Base-by-base conservation (phyloP, 2,888 invertebrate genomes). In the Harpagoxenus sublaevis region DNA sequence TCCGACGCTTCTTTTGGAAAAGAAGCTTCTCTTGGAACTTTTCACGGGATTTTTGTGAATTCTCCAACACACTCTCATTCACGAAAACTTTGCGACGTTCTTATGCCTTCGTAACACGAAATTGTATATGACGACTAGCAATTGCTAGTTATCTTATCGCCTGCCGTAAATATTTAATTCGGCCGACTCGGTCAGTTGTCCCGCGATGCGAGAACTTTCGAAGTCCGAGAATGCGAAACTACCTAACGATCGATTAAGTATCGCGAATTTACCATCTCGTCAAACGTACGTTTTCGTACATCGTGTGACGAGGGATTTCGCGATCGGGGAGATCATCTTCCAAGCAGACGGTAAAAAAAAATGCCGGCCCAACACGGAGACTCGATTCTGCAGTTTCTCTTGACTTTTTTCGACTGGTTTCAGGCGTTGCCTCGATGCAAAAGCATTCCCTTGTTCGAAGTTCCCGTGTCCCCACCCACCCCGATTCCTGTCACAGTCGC, bases 401-500 rank as follows among this genome's bases (percentile, higher is more conserved):
- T 57, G 83, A 84, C 83, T 84, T 91, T 84, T 91, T 93, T 91
- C 89, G 88, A 88, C 91, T 91, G 91, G 93, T 92, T 92, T 90
- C 92, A 90, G 84, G 88, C 89, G 88, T 91, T 88, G 90, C 88
- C 87, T 89, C 92, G 92, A 93, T 94, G 94, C 94, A 94, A 94
- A 94, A 94, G 94, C 94, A 94, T 94, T 94, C 94, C 90, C 94
- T 94, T 94, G 94, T 94, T 94, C 93, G 89, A 92, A 91, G 91
- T 91, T 92, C 89, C 90, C 91, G 86, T 89, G 87, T 89, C 86
- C 88, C 84, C 85, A 68, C 85, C 68, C 82, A 82, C 85, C 84
- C 87, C 89, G 85, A 70, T 84, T 60, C 70, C 86, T 86, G 79
- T 65, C 68, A 68, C 55, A 55, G 82, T 85, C 86, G 87, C 88